Percentiles rank a stretch among this genome's conserved stretches.
phyloP scores from a whole-genome alignment of 2,113 vertebrate genomes.

The Bubalus kerabau region DNA sequence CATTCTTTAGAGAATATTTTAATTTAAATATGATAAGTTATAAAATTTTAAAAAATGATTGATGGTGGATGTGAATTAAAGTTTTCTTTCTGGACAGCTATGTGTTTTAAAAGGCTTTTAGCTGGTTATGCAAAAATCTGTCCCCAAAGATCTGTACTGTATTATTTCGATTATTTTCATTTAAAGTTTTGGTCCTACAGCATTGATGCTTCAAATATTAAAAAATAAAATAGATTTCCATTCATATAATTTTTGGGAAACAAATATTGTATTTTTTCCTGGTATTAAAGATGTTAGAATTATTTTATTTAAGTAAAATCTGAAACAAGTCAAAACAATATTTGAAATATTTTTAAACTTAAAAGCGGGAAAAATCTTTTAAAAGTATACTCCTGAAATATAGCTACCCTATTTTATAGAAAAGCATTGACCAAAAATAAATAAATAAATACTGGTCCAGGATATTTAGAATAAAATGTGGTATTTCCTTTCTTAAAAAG shows the following conservation, averaged over 20 bases:
- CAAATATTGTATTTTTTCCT: slow-evolving; percentile 52
- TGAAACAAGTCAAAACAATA: slow-evolving; percentile 19
- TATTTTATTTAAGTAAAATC: slow-evolving; percentile 29
- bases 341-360: slow-evolving; percentile 53
- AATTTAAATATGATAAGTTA: slow-evolving; percentile 69
- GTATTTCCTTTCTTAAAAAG: background rate
- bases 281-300: slow-evolving; percentile 36
- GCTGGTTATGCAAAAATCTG: slow-evolving; percentile 71
- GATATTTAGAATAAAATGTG: slow-evolving; percentile 25
- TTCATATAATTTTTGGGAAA: slow-evolving; percentile 70
- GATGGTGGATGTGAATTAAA: slow-evolving; percentile 71
- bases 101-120: slow-evolving; percentile 68
- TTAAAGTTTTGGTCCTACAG: slow-evolving; percentile 75
- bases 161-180: slow-evolving; percentile 76
- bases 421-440: slow-evolving; percentile 35
- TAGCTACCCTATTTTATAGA: slow-evolving; percentile 30
- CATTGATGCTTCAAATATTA: slow-evolving; percentile 69
- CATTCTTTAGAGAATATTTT: slow-evolving; percentile 55
- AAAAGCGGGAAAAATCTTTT: slow-evolving; percentile 7
- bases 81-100: slow-evolving; percentile 64
- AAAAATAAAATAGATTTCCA: slow-evolving; percentile 73
- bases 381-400: slow-evolving; percentile 34
- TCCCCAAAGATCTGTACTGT: slow-evolving; percentile 73
- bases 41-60: slow-evolving; percentile 67
- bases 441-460: slow-evolving; percentile 35